Conservation (phyloP, 2,888 invertebrate genomes). For the Cephalotes varians region DNA sequence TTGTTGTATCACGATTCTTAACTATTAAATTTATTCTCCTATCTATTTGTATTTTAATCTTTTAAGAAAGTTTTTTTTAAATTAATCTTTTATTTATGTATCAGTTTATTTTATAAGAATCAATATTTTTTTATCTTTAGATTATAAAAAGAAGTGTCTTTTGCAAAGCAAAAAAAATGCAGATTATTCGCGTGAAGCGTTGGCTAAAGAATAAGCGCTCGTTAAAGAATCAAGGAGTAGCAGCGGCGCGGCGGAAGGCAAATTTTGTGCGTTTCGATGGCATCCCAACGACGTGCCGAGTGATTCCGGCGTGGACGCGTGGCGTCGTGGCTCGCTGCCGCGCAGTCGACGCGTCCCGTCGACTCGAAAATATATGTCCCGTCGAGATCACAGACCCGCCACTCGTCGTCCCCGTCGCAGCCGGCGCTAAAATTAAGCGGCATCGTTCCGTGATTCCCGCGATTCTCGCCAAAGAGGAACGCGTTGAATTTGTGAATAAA, state of each 20-base stretch:
- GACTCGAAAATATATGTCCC: constrained; percentile 80
- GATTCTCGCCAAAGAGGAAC: constrained; percentile 65
- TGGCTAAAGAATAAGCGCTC: no score
- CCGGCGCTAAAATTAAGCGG: constrained; percentile 81
- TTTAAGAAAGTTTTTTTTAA: background rate
- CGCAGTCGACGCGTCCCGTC: constrained; percentile 78
- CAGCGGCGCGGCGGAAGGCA: constrained; percentile 65
- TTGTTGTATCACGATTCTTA: background rate
- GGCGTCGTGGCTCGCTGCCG: constrained; percentile 75
- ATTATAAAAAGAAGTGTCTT: constrained; percentile 11
- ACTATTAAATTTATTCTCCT: background rate
- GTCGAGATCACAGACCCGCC: constrained; percentile 80
- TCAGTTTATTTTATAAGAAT: background rate
- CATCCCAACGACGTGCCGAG: constrained; percentile 70
- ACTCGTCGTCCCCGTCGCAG: constrained; percentile 76
- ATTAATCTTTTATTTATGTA: background rate
- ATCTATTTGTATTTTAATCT: background rate
- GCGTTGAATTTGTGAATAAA: constrained; percentile 58
- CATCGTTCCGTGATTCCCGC: constrained; percentile 57
- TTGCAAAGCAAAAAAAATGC: constrained; percentile 9
- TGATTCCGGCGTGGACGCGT: constrained; percentile 71
- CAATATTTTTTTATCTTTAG: background rate
- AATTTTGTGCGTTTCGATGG: constrained; percentile 66
- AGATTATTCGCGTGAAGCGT: background rate
- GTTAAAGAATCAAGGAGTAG: constrained; percentile 19